Evolutionary conservation across 2,113 vertebrate genomes (phyloP).

Genomic region (Holacanthus passer): DNA sequence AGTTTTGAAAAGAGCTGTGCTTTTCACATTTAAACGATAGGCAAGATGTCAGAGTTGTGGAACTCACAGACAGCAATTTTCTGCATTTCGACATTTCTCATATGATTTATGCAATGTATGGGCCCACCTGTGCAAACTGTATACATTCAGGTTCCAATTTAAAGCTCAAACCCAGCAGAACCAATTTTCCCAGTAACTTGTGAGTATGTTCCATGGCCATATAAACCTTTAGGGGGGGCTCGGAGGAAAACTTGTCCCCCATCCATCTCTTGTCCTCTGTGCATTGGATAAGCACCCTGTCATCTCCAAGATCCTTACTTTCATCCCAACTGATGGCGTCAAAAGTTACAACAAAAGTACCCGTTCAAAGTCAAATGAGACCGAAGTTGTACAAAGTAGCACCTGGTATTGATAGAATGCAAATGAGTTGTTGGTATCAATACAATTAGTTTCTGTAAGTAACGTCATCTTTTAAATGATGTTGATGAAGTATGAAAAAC

Average conservation of each 20-base stretch:
- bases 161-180: neutral
- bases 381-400: too few species aligned
- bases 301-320: neutral
- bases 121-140: neutral
- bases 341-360: too few species aligned
- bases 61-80: neutral
- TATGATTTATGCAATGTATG: neutral
- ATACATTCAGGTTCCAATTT: neutral
- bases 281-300: neutral
- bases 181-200: neutral
- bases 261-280: neutral
- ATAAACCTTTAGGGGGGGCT: neutral
- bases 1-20: neutral
- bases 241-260: neutral
- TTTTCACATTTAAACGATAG: constrained; percentile 14
- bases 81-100: neutral
- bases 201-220: neutral
- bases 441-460: too few species aligned
- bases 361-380: too few species aligned
- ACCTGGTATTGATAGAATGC: too few species aligned
- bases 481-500: too few species aligned
- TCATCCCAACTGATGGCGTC: too few species aligned
- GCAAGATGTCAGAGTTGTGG: neutral
- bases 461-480: too few species aligned
- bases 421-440: too few species aligned